phyloP scores from a whole-genome alignment of 2,888 invertebrate genomes.

The Trileptium ribeirensis region DNA sequence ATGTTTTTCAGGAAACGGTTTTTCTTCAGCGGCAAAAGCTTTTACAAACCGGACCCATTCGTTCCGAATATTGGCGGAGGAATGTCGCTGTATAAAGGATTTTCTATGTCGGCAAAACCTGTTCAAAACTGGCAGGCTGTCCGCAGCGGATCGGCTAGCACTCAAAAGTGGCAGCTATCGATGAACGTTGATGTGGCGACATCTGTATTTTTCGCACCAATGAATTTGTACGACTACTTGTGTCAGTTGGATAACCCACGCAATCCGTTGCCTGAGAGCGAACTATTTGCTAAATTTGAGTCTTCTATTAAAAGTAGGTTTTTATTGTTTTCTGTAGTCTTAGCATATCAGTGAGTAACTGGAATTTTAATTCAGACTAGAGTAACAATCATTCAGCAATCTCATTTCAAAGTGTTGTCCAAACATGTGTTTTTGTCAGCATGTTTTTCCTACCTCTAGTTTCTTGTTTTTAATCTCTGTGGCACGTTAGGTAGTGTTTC shows the following conservation, averaged over 20 bases:
- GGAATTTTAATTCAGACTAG: too few species aligned
- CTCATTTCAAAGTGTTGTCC: too few species aligned
- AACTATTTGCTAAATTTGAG: background rate
- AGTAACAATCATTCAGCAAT: too few species aligned
- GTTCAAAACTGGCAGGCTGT: background rate
- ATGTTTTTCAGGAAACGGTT: background rate
- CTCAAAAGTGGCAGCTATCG: conserved; percentile 10
- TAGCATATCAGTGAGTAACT: too few species aligned
- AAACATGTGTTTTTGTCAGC: too few species aligned
- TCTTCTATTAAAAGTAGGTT: background rate
- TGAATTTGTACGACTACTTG: background rate
- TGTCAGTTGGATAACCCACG: background rate
- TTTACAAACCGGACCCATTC: background rate
- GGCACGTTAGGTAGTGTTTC: too few species aligned
- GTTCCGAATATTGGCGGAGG: background rate
- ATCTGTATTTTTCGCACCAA: background rate
- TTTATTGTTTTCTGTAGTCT: too few species aligned
- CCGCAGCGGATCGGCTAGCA: background rate
- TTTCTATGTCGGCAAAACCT: conserved; percentile 5
- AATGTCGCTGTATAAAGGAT: background rate
- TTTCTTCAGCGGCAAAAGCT: background rate
- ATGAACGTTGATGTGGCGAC: background rate
- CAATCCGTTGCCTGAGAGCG: background rate
- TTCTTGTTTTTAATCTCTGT: too few species aligned
- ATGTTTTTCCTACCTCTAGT: too few species aligned